Percentiles rank a stretch among this genome's conserved stretches.
phyloP scores from a whole-genome alignment of 2,113 vertebrate genomes.

The Ceyx margarethae region DNA sequence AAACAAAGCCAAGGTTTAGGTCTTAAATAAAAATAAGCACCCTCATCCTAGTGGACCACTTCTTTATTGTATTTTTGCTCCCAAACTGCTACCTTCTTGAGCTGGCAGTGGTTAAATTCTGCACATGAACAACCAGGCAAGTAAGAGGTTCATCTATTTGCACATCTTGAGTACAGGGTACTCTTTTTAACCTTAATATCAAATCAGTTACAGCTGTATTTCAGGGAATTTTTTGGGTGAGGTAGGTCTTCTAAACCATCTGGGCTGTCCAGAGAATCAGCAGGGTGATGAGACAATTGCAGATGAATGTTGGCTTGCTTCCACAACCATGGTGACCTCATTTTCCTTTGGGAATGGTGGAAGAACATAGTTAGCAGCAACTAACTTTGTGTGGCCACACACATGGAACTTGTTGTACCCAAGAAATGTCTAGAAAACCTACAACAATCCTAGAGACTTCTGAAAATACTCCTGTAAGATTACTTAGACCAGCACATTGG shows the following conservation, averaged over 20 bases:
- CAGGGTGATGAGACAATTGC: neutral
- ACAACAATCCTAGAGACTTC: neutral
- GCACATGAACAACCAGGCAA: neutral
- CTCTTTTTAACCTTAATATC: neutral
- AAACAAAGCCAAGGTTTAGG: neutral
- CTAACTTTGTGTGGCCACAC: neutral
- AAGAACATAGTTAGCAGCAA: neutral
- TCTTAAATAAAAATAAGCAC: neutral
- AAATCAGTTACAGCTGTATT: neutral
- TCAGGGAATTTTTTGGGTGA: neutral
- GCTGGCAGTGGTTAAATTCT: neutral
- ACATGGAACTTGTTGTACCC: neutral
- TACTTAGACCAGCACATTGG: neutral
- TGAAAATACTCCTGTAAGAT: neutral
- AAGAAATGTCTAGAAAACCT: neutral
- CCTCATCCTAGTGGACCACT: neutral
- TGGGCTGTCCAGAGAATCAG: neutral
- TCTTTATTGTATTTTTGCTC: neutral
- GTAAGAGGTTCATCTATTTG: neutral
- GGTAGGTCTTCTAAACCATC: neutral
- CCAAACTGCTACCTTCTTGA: neutral
- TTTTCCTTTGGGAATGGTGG: neutral
- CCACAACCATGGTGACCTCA: neutral
- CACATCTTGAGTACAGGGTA: neutral
- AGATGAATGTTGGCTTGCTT: conserved; percentile 17